Evolutionary conservation across 1,140 invertebrate species (phyloP), one percentile per base, ranked within the genome.

Genomic region (Adoxophyes honmai): DNA sequence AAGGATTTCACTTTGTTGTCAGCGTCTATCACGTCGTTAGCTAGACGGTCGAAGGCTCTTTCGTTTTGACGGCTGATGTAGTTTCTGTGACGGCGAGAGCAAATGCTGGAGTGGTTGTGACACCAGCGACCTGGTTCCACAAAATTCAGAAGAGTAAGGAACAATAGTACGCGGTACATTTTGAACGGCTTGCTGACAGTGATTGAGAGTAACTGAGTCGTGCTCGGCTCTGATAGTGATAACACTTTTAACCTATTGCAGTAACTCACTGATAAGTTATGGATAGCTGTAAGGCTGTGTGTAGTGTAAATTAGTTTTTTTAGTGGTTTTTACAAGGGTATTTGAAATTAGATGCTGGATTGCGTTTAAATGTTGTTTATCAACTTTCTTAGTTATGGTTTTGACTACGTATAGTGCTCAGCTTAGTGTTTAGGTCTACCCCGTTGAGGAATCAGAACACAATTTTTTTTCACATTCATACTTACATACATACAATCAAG

Each of bases 161-260:
- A 10, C 14, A 48, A 11, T n/a, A 48, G 11, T 14, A 48, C 10
- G 11, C 21, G 18, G 7, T 48, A 48, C 42, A 48, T 48, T n/a
- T 33, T 48, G 0, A 18, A 33, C 21, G 21, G 18, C 28, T 15
- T 42, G 7, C 4, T n/a, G n/a, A 18, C 1, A 18, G 7, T 48
- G 21, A 1, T 18, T 11, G 42, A 11, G n/a, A 48, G 21, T 13
- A 11, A 5, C 21, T 21, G 42, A 28, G 42, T 6, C n/a, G n/a
- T n/a, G 36, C 11, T 10, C 15, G 15, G 39, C 39, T 1, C 8
- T 10, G 21, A 21, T 13, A 21, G 16, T 48, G 42, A 48, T 48
- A 48, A 48, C 42, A 11, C 42, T 33, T 10, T 28, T 44, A 48
- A 48, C 42, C 42, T 48, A 44, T 44, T 44, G 18, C 21, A 7